Evolutionary conservation across 2,797 vertebrate species (phyloP).

Genomic region (Cynodonichthys magdalenae): DNA sequence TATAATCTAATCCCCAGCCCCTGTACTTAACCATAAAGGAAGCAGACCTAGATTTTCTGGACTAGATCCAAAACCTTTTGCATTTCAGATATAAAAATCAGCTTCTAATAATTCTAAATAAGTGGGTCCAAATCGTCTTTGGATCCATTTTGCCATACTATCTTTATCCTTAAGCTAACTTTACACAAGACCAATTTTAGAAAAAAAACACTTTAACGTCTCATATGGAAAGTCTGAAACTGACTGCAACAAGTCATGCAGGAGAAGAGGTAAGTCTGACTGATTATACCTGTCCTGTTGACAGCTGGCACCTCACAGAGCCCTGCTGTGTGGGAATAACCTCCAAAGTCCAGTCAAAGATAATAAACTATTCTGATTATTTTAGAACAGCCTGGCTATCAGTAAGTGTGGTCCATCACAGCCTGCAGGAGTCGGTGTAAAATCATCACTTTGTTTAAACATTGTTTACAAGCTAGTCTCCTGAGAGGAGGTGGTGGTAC

Average conservation of each 20-base stretch:
- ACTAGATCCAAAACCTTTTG: too few relatives aligned
- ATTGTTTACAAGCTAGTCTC: not conserved
- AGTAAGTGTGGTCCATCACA: not conserved
- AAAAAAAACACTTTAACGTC: not conserved
- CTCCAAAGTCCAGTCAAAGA: constrained; percentile 1
- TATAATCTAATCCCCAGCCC: too few relatives aligned
- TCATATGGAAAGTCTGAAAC: not conserved
- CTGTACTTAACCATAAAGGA: too few relatives aligned
- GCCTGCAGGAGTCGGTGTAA: not conserved
- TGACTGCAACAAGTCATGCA: not conserved
- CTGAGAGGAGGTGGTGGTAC: not conserved
- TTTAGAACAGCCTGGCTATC: not conserved
- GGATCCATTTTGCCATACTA: too few relatives aligned
- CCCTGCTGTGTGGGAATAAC: constrained; percentile 6
- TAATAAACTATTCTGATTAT: constrained; percentile 4
- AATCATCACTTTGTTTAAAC: not conserved
- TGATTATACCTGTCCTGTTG: not conserved
- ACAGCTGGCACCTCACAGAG: constrained; percentile 9
- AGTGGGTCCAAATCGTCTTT: too few relatives aligned
- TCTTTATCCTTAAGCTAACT: not conserved
- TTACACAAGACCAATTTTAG: not conserved
- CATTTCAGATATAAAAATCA: too few relatives aligned
- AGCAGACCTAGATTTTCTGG: too few relatives aligned
- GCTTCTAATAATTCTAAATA: too few relatives aligned
- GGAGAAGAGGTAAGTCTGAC: not conserved